A percentile compares a stretch with the other conserved stretches of the same genome.
Evolutionary conservation across 1,140 invertebrate species (phyloP).

Genomic region (Chionoecetes opilio): DNA sequence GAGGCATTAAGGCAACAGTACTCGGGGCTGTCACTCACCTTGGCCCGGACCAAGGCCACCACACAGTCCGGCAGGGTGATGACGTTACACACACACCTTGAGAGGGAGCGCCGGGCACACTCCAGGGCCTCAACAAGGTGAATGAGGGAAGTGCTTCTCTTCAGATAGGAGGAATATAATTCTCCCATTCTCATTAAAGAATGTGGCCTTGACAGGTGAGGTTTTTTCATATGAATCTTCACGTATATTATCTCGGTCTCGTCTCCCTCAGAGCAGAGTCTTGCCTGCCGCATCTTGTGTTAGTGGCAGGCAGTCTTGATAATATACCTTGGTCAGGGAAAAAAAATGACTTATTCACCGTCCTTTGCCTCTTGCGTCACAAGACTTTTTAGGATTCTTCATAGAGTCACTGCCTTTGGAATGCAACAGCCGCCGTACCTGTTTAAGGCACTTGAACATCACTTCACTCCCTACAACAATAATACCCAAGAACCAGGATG

Average conservation of each 20-base stretch:
- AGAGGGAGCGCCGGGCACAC: constrained; percentile 86
- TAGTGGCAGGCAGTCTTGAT: not conserved
- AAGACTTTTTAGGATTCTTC: not conserved
- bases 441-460: constrained; percentile 32
- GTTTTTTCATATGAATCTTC: not conserved
- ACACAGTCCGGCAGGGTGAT: constrained; percentile 87
- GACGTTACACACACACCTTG: constrained; percentile 89
- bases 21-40: no score
- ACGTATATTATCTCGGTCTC: not conserved
- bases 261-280: not conserved
- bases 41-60: constrained; percentile 86
- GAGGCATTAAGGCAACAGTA: no score
- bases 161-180: not conserved
- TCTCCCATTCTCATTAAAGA: not conserved
- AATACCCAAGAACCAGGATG: not conserved
- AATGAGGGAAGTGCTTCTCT: constrained; percentile 64
- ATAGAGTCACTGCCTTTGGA: not conserved
- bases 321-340: constrained; percentile 74
- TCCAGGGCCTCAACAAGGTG: constrained; percentile 84
- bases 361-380: not conserved
- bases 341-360: constrained; percentile 58
- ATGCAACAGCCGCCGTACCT: not conserved
- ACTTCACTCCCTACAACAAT: constrained; percentile 49
- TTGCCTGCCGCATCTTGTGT: not conserved
- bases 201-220: not conserved